Percentiles rank a stretch among this genome's conserved stretches.
These are phyloP conservation scores for Celastrina argiolus DNA, from an alignment of 2,888 invertebrate genomes.

Conservation along the genomic window DNA sequence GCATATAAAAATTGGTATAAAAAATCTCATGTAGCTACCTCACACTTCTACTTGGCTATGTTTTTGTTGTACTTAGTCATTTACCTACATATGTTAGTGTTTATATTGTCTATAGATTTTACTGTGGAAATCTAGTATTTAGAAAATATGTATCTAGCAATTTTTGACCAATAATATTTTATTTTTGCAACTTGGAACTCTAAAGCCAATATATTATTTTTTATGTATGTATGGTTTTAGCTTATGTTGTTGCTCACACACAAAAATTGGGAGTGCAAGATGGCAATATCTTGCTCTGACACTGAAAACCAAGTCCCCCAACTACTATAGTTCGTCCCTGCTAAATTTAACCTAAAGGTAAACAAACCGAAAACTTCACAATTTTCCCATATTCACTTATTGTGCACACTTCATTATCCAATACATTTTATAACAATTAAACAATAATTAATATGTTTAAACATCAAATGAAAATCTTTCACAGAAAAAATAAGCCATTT, in stretches of 20 bases:
- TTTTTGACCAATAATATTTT: background rate
- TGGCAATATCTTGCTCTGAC: background rate
- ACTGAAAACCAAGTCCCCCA: background rate
- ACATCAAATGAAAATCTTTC: too few species aligned
- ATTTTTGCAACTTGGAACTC: background rate
- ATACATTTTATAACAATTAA: too few species aligned
- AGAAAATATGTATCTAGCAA: background rate
- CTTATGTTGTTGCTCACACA: background rate
- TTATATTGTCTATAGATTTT: background rate
- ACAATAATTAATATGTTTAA: too few species aligned
- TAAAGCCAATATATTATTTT: background rate
- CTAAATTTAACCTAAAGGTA: too few species aligned
- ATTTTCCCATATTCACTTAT: too few species aligned
- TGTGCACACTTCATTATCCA: too few species aligned
- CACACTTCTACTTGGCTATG: slow-evolving; percentile 13
- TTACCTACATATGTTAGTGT: background rate
- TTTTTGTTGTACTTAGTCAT: slow-evolving; percentile 8
- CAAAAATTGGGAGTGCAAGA: background rate
- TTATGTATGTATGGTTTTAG: background rate
- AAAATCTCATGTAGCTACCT: slow-evolving; percentile 10
- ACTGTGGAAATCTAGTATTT: background rate
- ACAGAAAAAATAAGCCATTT: too few species aligned
- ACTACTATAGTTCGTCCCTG: too few species aligned
- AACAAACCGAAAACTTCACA: too few species aligned
- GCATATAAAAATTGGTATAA: background rate